phyloP scores from a whole-genome alignment of 2,113 vertebrate species.

The Trematocara unimaculatum region DNA sequence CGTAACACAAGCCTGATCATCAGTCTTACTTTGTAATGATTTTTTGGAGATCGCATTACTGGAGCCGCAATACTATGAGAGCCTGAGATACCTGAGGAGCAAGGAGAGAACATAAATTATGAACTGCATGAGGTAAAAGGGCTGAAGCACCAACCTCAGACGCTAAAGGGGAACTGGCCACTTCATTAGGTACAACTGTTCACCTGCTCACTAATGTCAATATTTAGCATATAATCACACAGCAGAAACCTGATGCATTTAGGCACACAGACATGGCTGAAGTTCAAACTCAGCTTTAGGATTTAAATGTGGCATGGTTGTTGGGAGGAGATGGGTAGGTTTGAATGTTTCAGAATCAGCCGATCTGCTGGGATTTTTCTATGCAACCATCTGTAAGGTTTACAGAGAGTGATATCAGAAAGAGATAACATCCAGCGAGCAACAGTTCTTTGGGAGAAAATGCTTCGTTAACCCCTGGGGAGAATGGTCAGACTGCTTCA shows the following conservation, averaged over 20 bases:
- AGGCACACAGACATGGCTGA: not conserved
- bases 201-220: not conserved
- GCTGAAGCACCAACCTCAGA: not conserved
- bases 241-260: not conserved
- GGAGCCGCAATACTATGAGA: not conserved
- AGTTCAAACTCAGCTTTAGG: not conserved
- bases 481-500: not conserved
- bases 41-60: not conserved
- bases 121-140: not conserved
- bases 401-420: not conserved
- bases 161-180: not conserved
- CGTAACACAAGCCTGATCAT: not conserved
- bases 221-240: not conserved
- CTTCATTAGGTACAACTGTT: not conserved
- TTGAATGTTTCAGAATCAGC: not conserved
- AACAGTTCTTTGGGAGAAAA: not conserved
- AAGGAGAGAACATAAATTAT: not conserved
- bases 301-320: not conserved
- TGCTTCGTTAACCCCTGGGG: not conserved
- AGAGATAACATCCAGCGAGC: not conserved
- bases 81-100: slow-evolving; percentile 17
- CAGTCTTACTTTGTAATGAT: slow-evolving; percentile 39
- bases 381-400: not conserved
- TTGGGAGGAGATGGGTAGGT: too few species aligned
- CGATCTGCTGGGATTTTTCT: not conserved